Evolutionary conservation across 1,140 invertebrate species (phyloP), one percentile per base, ranked within the genome.

Genomic region (Plectus sambesii): DNA sequence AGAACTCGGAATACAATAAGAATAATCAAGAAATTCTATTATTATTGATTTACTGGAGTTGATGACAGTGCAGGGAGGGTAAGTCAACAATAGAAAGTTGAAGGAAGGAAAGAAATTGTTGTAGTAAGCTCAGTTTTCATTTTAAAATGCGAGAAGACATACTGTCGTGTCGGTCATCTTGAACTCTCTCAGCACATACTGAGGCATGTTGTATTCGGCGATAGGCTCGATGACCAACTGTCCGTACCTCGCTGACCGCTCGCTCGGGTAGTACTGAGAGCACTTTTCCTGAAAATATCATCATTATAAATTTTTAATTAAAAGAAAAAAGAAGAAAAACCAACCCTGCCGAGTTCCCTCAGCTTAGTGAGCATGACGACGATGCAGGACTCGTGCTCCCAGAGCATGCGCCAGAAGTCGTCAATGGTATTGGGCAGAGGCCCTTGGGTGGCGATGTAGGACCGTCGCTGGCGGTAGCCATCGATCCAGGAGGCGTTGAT

Each of bases 391-490:
- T 99, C 97, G 69, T 98, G 89, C 69, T 98, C 92, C 93, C 93
- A 99, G n/a, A 99, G 74, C 92, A 97, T 97, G 53, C 93, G 77
- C 94, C 94, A 99, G 62, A 99, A 90, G 69, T 99, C 93, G 59
- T 94, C 88, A 0, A 87, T 87, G 0, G 94, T 98, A 58, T 97
- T 87, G 22, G 80, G 80, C 12, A 97, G 72, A 0, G 94, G 93
- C 6, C 90, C 92, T 74, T 99, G 94, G 3, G 93, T 94, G 0
- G 93, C 93, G 51, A 99, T 92, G 64, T 98, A 99, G 2, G 89
- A 89, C 49, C 80, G 82, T 19, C 86, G 46, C 8, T 54, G 33
- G 24, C 43, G 29, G 64, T 74, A 73, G 58, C 75, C 92, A 72
- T 99, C 94, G 47, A 99, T 86, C 66, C 94, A 87, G 64, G 85